These are phyloP conservation scores for Heteractis magnifica DNA, from an alignment of 92 coral and sea anemone species.

Conservation along the genomic window DNA sequence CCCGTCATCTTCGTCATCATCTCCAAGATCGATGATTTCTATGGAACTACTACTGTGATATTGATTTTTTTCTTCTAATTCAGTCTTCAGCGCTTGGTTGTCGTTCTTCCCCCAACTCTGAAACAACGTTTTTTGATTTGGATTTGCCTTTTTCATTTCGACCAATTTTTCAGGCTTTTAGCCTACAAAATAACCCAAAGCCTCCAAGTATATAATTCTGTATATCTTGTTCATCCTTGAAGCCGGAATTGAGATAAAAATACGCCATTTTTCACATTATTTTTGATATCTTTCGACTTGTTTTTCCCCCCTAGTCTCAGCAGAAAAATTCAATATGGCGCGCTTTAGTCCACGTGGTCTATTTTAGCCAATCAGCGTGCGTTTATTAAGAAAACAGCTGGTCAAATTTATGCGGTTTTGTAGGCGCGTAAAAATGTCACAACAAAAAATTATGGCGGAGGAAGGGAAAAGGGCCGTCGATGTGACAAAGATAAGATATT, in stretches of 20 bases:
- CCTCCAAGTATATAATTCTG: not conserved
- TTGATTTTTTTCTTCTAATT: slow-evolving; percentile 19
- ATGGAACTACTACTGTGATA: slow-evolving; percentile 13
- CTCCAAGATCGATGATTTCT: slow-evolving; percentile 68
- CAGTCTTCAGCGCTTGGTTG: slow-evolving; percentile 13
- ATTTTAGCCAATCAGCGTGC: slow-evolving; percentile 44
- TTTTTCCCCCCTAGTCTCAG: not conserved
- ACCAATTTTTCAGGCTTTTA: not conserved
- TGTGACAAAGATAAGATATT: slow-evolving; percentile 13
- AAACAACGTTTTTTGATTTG: slow-evolving; percentile 75
- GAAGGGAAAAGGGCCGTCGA: slow-evolving; percentile 11
- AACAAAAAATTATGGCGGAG: slow-evolving; percentile 65
- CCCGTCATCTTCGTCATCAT: slow-evolving; percentile 88
- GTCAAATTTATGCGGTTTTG: slow-evolving; percentile 27
- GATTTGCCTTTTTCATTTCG: slow-evolving; percentile 64
- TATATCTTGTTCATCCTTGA: not conserved
- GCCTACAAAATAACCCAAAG: slow-evolving; percentile 1
- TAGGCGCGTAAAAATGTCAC: slow-evolving; percentile 26
- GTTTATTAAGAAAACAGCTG: slow-evolving; percentile 22
- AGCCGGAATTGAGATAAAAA: not conserved
- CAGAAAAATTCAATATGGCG: slow-evolving; percentile 49
- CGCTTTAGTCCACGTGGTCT: slow-evolving; percentile 50
- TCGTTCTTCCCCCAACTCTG: slow-evolving; percentile 74
- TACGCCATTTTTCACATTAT: slow-evolving; percentile 28
- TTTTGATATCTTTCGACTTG: not conserved